Percentiles rank a stretch among this genome's conserved stretches.
Conservation (phyloP, 1,140 invertebrate genomes). For the Goniozus legneri region DNA sequence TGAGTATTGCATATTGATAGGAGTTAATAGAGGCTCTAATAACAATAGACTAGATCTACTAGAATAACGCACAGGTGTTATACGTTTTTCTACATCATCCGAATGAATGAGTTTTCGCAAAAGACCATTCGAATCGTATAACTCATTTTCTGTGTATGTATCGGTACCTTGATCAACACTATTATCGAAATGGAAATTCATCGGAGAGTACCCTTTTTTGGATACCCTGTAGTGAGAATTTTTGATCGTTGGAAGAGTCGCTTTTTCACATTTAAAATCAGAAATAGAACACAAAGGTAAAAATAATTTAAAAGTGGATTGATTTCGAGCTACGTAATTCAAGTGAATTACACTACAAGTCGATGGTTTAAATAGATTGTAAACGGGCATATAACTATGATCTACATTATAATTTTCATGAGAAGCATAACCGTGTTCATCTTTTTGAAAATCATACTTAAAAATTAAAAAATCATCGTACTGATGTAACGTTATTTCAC, state of each 20-base stretch:
- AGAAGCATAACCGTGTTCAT: neutral
- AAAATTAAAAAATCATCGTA: slow-evolving; percentile 27
- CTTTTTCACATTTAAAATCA: too few species aligned
- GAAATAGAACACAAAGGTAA: too few species aligned
- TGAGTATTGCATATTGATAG: slow-evolving; percentile 18
- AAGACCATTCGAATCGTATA: too few species aligned
- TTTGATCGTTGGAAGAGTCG: too few species aligned
- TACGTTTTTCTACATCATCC: too few species aligned
- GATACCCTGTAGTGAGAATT: too few species aligned
- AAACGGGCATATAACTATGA: slow-evolving; percentile 35
- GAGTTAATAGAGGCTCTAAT: slow-evolving; percentile 53
- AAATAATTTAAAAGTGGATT: too few species aligned
- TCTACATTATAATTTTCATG: slow-evolving; percentile 11
- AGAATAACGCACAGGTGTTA: slow-evolving; percentile 20
- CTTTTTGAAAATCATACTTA: slow-evolving; percentile 7
- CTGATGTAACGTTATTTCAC: slow-evolving; percentile 28
- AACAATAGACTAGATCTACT: slow-evolving; percentile 47
- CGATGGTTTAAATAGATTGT: slow-evolving; percentile 30
- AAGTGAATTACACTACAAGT: slow-evolving; percentile 36
- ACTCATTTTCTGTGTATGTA: too few species aligned
- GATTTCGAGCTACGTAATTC: too few species aligned
- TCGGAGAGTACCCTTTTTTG: slow-evolving; percentile 17
- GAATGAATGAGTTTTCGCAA: too few species aligned
- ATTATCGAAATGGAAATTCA: slow-evolving; percentile 19
- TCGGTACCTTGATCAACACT: too few species aligned